Percentiles rank a stretch among this genome's conserved stretches.
phyloP scores from a whole-genome alignment of 2,113 vertebrate genomes.

The Malaclemys terrapin region DNA sequence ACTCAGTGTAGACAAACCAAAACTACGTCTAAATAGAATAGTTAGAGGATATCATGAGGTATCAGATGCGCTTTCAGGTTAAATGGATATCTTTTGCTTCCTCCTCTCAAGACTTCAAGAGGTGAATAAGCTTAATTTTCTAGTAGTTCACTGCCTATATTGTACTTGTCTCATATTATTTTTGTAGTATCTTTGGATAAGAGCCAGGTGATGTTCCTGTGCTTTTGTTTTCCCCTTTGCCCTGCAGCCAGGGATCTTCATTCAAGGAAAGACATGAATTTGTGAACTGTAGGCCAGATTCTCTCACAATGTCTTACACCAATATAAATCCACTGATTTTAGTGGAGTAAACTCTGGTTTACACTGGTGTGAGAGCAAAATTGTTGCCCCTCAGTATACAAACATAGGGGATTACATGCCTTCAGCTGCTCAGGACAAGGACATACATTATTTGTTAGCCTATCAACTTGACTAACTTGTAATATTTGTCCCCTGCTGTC shows the following conservation, averaged over 20 bases:
- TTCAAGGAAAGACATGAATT: background rate
- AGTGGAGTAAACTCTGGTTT: accelerated
- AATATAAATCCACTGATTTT: accelerated
- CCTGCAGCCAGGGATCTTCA: background rate
- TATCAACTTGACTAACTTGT: accelerated
- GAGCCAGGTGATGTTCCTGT: background rate
- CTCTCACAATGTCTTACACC: accelerated
- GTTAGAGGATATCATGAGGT: background rate
- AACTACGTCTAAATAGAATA: background rate
- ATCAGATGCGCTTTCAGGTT: background rate
- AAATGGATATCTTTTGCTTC: no score
- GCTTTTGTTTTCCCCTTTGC: background rate
- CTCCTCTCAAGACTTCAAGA: background rate
- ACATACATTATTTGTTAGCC: accelerated
- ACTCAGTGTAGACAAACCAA: background rate
- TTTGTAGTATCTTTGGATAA: background rate
- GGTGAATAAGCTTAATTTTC: background rate
- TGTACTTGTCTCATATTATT: background rate
- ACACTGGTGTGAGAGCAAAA: accelerated
- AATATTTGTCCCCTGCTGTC: background rate
- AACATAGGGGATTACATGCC: background rate
- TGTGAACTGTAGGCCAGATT: accelerated
- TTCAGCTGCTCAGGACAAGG: accelerated
- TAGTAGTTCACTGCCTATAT: background rate
- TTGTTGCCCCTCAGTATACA: accelerated